Base-by-base conservation (phyloP, 1,140 invertebrate species). In the Reticulitermes speratus region DNA sequence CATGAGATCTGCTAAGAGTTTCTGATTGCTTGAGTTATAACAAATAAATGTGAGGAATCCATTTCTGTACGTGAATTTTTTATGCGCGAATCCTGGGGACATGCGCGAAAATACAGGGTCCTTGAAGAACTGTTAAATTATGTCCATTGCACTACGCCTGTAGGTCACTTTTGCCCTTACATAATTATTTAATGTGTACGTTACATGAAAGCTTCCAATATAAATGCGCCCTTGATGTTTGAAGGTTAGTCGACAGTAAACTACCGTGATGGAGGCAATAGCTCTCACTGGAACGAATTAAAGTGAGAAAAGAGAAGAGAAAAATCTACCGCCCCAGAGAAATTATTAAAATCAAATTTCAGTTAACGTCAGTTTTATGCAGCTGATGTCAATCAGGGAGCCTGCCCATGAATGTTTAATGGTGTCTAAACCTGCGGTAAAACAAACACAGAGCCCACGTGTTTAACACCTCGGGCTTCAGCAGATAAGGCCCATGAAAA, bases 301-400 rank as follows among this genome's bases (percentile, higher is more conserved):
- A 75, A 75, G 25, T 30, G 25, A 75, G 65, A 75, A 30, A 25
- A 30, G 8, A 25, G n/a, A 55, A 55, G 19, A 38, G 2, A 55
- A 55, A 30, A 75, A 75, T 30, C 25, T n/a, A 30, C 65, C 25
- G 8, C 65, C 65, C n/a, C 25, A 25, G n/a, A 75, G 65, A 30
- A 75, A 75, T 75, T 30, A 75, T 75, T 75, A 75, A 75, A 75
- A 75, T 75, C 25, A 75, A 75, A 75, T 75, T 75, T 75, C 65
- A 75, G 65, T 75, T 75, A 75, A 75, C n/a, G 65, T 75, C 65
- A 75, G 65, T 75, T 75, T 75, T 75, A 25, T 30, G 65, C 7
- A 30, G 7, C 65, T 30, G 65, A 75, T 75, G 65, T 75, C 65
- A 75, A 75, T 75, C 65, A 75, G n/a, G 65, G 14, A 16, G 7